Evolutionary conservation across 2,113 vertebrate species (phyloP).

Genomic region (Ctenodactylus gundi): DNA sequence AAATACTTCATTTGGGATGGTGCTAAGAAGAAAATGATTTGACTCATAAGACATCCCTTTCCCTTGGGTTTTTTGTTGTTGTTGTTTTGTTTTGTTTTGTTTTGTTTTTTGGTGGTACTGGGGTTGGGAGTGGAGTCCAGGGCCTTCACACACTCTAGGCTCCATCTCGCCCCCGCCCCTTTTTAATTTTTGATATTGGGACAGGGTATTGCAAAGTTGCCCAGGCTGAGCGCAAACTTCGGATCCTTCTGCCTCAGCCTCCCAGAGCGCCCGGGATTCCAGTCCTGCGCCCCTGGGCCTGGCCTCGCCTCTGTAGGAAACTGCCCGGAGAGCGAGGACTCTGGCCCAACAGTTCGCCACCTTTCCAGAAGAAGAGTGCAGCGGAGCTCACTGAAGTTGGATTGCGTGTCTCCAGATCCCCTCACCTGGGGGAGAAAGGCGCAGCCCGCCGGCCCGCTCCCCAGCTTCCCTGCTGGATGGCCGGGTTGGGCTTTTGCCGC

Average conservation of each 20-base stretch:
- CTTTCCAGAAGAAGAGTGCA: not conserved
- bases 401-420: slow-evolving; percentile 5
- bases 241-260: too few species aligned
- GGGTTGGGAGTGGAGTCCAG: too few species aligned
- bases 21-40: not conserved
- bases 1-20: not conserved
- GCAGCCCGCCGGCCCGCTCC: not conserved
- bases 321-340: not conserved
- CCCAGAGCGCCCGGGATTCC: too few species aligned
- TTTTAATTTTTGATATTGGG: too few species aligned
- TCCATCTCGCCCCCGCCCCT: too few species aligned
- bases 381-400: not conserved
- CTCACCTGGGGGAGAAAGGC: not conserved
- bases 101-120: too few species aligned
- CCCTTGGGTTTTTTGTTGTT: too few species aligned
- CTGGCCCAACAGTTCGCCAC: not conserved
- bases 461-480: not conserved
- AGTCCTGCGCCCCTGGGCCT: too few species aligned
- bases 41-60: not conserved
- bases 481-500: not conserved
- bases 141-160: too few species aligned
- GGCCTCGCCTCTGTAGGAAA: slow-evolving; percentile 40
- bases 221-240: too few species aligned
- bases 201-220: too few species aligned
- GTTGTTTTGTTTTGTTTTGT: too few species aligned